A percentile compares a stretch with the other conserved stretches of the same genome.
phyloP scores from a whole-genome alignment of 1,140 invertebrate genomes.

The Halyomorpha halys region DNA sequence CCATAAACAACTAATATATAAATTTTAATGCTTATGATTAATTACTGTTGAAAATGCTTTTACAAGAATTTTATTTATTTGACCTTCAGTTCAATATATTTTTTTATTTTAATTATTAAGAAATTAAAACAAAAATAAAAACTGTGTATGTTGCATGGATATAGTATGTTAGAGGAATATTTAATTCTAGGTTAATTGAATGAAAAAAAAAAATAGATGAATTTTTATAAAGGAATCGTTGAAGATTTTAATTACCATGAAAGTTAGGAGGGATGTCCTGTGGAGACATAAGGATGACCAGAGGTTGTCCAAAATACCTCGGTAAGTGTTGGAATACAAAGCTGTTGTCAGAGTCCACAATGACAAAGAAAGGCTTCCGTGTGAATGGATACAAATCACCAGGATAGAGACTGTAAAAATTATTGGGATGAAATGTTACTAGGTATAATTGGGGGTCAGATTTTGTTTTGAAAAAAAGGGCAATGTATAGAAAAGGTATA shows the following conservation, averaged over 20 bases:
- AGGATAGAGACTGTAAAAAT: constrained; percentile 65
- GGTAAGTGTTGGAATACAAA: constrained; percentile 88
- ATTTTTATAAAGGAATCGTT: too few species aligned
- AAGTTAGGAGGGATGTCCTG: constrained; percentile 75
- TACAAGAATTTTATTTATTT: too few species aligned
- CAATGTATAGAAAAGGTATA: neutral
- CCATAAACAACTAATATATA: neutral
- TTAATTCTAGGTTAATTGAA: too few species aligned
- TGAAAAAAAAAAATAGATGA: too few species aligned
- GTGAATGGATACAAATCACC: constrained; percentile 74
- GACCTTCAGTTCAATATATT: too few species aligned
- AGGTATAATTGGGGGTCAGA: neutral
- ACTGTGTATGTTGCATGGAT: too few species aligned
- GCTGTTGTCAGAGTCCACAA: constrained; percentile 92
- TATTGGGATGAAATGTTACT: neutral
- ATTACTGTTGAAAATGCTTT: too few species aligned
- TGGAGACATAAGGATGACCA: constrained; percentile 88
- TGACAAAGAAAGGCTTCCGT: constrained; percentile 59
- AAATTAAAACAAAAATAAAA: too few species aligned
- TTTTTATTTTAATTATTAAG: too few species aligned
- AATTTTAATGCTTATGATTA: too few species aligned
- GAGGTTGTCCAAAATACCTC: constrained; percentile 86
- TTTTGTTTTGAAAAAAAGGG: neutral
- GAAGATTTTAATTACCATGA: constrained; percentile 47
- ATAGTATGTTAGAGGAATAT: too few species aligned